Base-by-base conservation (phyloP, 2,797 vertebrate genomes). In the Chelidonichthys spinosus region DNA sequence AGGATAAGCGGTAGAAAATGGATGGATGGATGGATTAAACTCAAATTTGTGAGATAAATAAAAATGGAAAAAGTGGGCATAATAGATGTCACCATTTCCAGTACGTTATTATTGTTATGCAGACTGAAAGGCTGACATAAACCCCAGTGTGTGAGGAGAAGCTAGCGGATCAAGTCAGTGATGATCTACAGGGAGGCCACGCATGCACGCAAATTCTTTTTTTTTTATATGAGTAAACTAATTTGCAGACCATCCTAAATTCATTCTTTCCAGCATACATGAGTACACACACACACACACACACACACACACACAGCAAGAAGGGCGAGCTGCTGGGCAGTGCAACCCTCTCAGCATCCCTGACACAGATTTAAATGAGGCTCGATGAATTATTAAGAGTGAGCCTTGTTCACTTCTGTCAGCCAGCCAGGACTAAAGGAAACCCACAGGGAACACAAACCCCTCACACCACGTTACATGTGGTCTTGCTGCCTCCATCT, bases 331-430 rank as follows among this genome's bases (percentile, higher is more conserved):
- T 58, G 36, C 25, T 42, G n/a, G 33, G 13, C 33, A n/a, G 62
- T 17, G 47, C 17, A 66, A 71, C 46, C 55, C 17, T 44, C 60
- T 17, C 77, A 65, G 60, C 54, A 37, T 68, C 60, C 64, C 60
- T 70, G 71, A 79, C 54, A 74, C 52, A 5, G 39, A 81, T 72
- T 68, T 59, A 72, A 81, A 67, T 35, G 33, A 68, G 52, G 9
- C 73, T 60, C 1, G 0, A 37, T 81, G 53, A 81, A 81, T 81
- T 47, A 60, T 68, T 68, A 53, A 68, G 47, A 63, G 47, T 64
- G 11, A 76, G 8, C 63, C 58, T 81, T 76, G 72, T 69, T 76
- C 52, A 71, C 63, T 62, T 56, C 67, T 75, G 43, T 71, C 52
- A 37, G 17, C 47, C 52, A 56, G 56, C 64, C 64, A 54, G 39